Evolutionary conservation across 2,113 vertebrate genomes (phyloP), one percentile per base, ranked within the genome.

Genomic region (Ceuthmochares aereus): DNA sequence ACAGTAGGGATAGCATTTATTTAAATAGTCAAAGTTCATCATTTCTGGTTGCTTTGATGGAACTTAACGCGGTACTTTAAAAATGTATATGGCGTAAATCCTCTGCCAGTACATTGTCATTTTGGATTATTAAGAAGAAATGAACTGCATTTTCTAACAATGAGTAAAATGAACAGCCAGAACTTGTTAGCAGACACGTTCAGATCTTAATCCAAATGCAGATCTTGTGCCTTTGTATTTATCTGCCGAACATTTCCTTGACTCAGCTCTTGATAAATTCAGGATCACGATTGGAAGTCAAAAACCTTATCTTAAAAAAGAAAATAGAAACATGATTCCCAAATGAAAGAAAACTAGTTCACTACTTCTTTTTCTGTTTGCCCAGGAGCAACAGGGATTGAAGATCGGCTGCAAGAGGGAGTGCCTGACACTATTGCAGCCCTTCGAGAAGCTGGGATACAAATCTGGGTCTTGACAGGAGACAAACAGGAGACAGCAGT

Each of bases 401-500:
- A 99, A 97, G 99, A 99, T 93, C 98, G 98, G 64, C 98, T 99
- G 51, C 99, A 99, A 80, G 99, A 99, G 9, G 98, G 97, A 5
- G 99, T 99, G 73, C 98, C 99, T 78, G 99, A 99, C 82, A 99
- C 99, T 40, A 98, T 99, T 2, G 54, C 97, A 12, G 98, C 99
- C 9, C 98, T 99, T 84, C 96, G 97, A 81, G 98, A 99, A 87
- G 99, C 99, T 55, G 99, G 99, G n/a, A 99, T 99, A 84, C 98
- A 98, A 94, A 97, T 99, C 83, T 99, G 99, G 99, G 99, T 99
- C 91, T 94, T 99, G 97, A 99, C 99, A 14, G 99, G 99, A 73
- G 99, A 99, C 97, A 99, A 99, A 95, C 98, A 98, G 36, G 99
- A 99, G 98, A 99, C 99, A 76, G 99, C 99, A 4, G 96, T 99